phyloP scores from a whole-genome alignment of 1,140 invertebrate genomes.

The Drosophila pruinosa region DNA sequence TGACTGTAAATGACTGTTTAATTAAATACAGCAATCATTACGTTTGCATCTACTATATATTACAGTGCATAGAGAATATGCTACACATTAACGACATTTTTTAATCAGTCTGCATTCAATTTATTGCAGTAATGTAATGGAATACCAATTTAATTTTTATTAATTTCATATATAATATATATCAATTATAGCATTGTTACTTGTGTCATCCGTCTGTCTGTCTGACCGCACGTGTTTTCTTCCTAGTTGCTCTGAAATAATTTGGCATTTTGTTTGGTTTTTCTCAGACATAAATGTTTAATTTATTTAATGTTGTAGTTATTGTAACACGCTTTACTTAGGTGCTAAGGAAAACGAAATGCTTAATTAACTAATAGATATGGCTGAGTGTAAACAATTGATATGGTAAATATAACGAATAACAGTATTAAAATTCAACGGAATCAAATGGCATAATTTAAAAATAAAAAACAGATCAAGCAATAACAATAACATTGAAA shows the following conservation, averaged over 20 bases:
- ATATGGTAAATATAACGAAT: neutral
- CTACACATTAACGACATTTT: too few species aligned
- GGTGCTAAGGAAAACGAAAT: slow-evolving; percentile 43
- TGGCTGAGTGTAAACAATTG: neutral
- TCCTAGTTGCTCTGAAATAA: neutral
- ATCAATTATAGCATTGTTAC: too few species aligned
- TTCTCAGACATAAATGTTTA: slow-evolving; percentile 43
- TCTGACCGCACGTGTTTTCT: too few species aligned
- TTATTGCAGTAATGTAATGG: too few species aligned
- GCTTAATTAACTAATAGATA: slow-evolving; percentile 1
- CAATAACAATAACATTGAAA: slow-evolving; percentile 32
- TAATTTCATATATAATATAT: too few species aligned
- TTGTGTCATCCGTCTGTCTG: too few species aligned
- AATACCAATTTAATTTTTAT: too few species aligned
- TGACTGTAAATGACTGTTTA: too few species aligned
- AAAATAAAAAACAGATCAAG: neutral
- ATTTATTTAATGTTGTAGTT: slow-evolving; percentile 74
- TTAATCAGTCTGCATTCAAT: too few species aligned
- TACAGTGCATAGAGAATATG: too few species aligned
- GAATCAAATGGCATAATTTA: slow-evolving; percentile 16
- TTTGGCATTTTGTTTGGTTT: neutral
- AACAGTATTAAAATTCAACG: slow-evolving; percentile 14
- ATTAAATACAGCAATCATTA: too few species aligned
- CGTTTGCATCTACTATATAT: too few species aligned
- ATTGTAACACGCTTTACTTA: slow-evolving; percentile 77